Evolutionary conservation across 2,888 invertebrate species (phyloP).

Genomic region (Cistogaster globosa): DNA sequence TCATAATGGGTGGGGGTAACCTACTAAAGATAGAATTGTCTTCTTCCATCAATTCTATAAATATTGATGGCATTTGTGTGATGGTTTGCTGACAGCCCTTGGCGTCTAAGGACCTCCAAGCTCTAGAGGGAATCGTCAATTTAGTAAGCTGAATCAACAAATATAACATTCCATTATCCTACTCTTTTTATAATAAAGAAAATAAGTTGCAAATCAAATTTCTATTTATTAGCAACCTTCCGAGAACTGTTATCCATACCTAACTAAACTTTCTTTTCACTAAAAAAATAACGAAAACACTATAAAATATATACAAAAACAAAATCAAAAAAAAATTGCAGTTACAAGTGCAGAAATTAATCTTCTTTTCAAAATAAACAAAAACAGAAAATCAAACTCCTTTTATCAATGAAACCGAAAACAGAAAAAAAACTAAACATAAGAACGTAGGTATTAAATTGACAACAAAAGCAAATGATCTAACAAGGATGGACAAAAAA

Average conservation of each 20-base stretch:
- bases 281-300: not conserved
- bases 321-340: not conserved
- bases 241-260: not conserved
- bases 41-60: too few relatives aligned
- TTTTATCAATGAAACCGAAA: not conserved
- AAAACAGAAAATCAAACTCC: not conserved
- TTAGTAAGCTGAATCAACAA: too few relatives aligned
- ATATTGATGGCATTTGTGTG: too few relatives aligned
- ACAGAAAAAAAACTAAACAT: not conserved
- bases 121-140: too few relatives aligned
- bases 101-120: too few relatives aligned
- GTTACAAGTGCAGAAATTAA: not conserved
- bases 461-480: not conserved
- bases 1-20: too few relatives aligned
- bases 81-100: too few relatives aligned
- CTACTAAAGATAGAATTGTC: too few relatives aligned
- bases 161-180: too few relatives aligned
- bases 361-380: not conserved
- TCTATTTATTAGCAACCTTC: not conserved
- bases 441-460: not conserved
- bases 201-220: too few relatives aligned
- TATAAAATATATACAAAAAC: not conserved
- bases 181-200: too few relatives aligned
- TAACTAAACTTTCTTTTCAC: not conserved
- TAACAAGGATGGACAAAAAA: not conserved